Evolutionary conservation across 1,140 invertebrate genomes (phyloP), one percentile per base, ranked within the genome.

Genomic region (Zeugodacus cucurbitae): DNA sequence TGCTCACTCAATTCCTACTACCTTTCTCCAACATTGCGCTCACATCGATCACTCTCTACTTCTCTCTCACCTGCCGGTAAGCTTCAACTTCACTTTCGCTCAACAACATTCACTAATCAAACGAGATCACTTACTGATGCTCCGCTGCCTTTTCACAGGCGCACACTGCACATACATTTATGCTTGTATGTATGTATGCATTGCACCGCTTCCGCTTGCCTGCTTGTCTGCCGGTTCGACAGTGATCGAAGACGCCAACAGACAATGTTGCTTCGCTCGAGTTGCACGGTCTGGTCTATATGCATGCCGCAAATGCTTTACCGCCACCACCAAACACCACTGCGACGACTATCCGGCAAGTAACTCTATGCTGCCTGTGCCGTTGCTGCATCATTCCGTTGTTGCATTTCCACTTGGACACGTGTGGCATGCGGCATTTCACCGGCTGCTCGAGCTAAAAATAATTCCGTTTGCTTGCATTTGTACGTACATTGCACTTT

Each of bases 351-450:
- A 26, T 62, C 58, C 3, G 58, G 22, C 22, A 7, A 48, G 41
- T 34, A 82, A 82, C 74, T 82, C 44, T 48, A n/a, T 82, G n/a
- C 74, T 82, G 74, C 1, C n/a, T 82, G 41, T 34, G 44, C 41
- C 41, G 41, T 41, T 82, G 74, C 74, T 82, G 74, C 44, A 82
- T 82, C 74, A 82, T 82, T 82, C 74, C 41, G 41, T 82, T 82
- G 74, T 48, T 82, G 74, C 74, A 82, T 82, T 82, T 82, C 74
- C 74, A 82, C 74, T 82, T 48, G 41, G 41, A 82, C 37, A 48
- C 74, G 74, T 48, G 74, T 82, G 74, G 41, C 41, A 34, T 82
- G 74, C 74, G 74, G 74, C 74, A 82, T 82, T 82, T 82, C 74
- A 82, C 74, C 44, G 74, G 74, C 41, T 44, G n/a, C 14, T 37